phyloP scores from a whole-genome alignment of 1,140 invertebrate species.

The Euwallacea similis region DNA sequence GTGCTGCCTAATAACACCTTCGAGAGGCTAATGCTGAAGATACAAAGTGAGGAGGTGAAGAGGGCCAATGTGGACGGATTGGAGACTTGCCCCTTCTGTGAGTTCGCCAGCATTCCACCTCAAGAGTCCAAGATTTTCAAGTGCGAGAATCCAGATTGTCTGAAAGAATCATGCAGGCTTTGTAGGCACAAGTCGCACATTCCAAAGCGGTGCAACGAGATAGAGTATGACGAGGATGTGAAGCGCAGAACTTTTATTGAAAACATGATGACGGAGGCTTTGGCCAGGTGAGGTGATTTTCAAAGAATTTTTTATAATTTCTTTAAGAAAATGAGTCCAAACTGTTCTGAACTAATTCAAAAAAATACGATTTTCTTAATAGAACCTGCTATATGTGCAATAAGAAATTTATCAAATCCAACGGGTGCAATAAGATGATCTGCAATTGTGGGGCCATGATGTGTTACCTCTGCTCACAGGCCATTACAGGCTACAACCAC shows the following conservation, averaged over 20 bases:
- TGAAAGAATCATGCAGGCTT: constrained; percentile 63
- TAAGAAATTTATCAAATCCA: constrained; percentile 63
- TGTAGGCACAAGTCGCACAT: constrained; percentile 68
- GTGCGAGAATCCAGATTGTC: constrained; percentile 66
- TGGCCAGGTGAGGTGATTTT: constrained; percentile 55
- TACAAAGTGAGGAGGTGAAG: constrained; percentile 63
- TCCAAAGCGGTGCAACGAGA: constrained; percentile 66
- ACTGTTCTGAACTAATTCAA: not conserved
- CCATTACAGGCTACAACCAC: constrained; percentile 63
- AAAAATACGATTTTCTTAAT: not conserved
- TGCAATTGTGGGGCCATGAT: constrained; percentile 69
- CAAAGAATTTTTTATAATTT: not conserved
- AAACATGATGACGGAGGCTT: constrained; percentile 67
- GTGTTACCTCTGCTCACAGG: constrained; percentile 69
- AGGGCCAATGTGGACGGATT: constrained; percentile 63
- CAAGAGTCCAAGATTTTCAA: constrained; percentile 64
- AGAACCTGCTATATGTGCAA: constrained; percentile 65
- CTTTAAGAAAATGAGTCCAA: no score
- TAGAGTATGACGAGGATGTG: constrained; percentile 61
- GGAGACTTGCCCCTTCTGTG: constrained; percentile 67
- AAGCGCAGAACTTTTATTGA: constrained; percentile 64
- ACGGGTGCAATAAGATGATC: constrained; percentile 73
- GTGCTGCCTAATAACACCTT: constrained; percentile 54
- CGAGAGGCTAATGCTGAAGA: constrained; percentile 57
- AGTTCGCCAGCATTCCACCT: constrained; percentile 61